Conservation (phyloP, 2,888 invertebrate species). For the Clusia tigrina region DNA sequence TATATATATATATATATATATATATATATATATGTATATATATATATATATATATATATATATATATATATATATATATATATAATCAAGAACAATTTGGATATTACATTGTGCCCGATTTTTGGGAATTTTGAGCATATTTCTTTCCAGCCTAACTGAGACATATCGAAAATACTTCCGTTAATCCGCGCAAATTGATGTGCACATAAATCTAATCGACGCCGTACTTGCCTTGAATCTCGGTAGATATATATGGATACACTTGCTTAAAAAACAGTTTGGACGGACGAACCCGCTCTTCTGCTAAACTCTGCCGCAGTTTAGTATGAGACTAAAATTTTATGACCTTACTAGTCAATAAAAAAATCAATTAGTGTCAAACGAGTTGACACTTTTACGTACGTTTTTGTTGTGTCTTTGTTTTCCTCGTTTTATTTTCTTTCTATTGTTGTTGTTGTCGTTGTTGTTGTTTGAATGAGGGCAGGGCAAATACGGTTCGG, state of each 20-base stretch:
- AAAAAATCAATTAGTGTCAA: constrained; percentile 60
- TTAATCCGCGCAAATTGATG: constrained; percentile 43
- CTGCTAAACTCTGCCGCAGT: too few relatives aligned
- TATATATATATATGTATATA: too few relatives aligned
- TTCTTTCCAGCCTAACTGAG: not conserved
- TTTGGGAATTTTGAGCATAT: not conserved
- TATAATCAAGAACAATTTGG: not conserved
- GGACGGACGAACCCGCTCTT: constrained; percentile 56
- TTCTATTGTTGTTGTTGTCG: too few relatives aligned
- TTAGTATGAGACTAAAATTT: constrained; percentile 57
- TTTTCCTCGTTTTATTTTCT: too few relatives aligned
- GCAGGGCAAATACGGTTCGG: not conserved
- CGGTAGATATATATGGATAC: not conserved
- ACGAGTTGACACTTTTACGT: constrained; percentile 33
- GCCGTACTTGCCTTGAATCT: not conserved
- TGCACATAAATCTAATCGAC: constrained; percentile 46
- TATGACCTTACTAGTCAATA: constrained; percentile 55
- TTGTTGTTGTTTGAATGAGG: too few relatives aligned
- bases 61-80: too few relatives aligned
- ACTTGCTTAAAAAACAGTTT: constrained; percentile 22
- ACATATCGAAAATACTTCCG: not conserved
- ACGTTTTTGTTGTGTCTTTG: too few relatives aligned
- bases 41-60: too few relatives aligned
- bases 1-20: too few relatives aligned
- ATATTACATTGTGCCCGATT: not conserved